Evolutionary conservation across 2,888 invertebrate genomes (phyloP), one percentile per base, ranked within the genome.

Genomic region (Icerya purchasi): DNA sequence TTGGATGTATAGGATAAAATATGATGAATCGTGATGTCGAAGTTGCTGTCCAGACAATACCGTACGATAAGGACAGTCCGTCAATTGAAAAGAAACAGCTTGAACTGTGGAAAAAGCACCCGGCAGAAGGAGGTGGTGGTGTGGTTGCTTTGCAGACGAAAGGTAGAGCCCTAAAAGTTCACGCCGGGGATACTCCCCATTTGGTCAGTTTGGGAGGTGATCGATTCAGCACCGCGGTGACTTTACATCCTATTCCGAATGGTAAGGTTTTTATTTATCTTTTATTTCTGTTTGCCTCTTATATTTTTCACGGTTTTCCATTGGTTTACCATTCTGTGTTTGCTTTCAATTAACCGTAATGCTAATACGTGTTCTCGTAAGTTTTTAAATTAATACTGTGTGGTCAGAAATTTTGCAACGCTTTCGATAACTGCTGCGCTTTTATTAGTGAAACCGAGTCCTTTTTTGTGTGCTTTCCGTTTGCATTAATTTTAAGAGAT

Each of bases 141-240:
- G 5, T 36, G 14, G 50, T 60, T 10, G 59, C 59, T n/a, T 69
- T 69, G 36, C 62, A 65, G 58, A 68, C 68, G 61, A 73, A 76
- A 59, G 78, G 78, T 61, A 70, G 79, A 63, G 78, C 80, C 23
- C 72, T 81, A 56, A 78, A 78, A 67, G 76, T 82, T 62, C 79
- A 81, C 68, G 84, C 89, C 64, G 59, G 59, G 22, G 88, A 88
- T 72, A 80, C 84, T 65, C 91, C 91, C 50, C 91, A 92, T 74
- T 79, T 91, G 71, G 89, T 92, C 69, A 90, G 89, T 73, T 79
- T 90, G 69, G 91, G 91, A 63, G 86, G 89, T 65, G 90, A 89
- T 62, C 77, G 91, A 64, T 78, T 91, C 63, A 90, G 89, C 72
- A 90, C 90, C 49, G 87, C 89, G n/a, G 87, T 91, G 68, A 91